Conservation (phyloP, 2,888 invertebrate species). For the Esperia sulphurella region DNA sequence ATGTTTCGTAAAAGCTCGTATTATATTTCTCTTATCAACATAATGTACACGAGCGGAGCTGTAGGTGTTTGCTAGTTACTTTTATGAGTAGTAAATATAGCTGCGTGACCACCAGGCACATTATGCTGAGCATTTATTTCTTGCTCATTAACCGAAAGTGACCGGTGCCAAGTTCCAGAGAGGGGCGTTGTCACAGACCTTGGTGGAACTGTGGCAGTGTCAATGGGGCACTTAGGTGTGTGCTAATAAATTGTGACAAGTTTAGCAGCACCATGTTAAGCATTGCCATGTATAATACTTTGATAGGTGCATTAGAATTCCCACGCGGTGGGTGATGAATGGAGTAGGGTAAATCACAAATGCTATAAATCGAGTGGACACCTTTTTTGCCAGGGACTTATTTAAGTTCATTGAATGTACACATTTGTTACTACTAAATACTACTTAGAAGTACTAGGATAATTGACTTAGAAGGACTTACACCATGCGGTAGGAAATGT, state of each 20-base stretch:
- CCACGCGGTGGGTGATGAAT: neutral
- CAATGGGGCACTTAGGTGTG: constrained; percentile 37
- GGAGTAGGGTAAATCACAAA: too few species aligned
- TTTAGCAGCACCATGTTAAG: constrained; percentile 7
- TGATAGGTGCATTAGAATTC: neutral
- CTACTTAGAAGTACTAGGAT: too few species aligned
- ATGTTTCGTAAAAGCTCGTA: too few species aligned
- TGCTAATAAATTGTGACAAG: constrained; percentile 34
- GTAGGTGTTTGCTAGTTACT: neutral
- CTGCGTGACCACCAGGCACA: neutral
- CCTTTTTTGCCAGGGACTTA: too few species aligned
- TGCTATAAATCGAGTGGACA: too few species aligned
- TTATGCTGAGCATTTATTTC: constrained; percentile 19
- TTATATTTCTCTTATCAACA: too few species aligned
- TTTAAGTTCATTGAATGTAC: too few species aligned
- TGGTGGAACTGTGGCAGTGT: constrained; percentile 38
- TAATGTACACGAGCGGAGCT: neutral
- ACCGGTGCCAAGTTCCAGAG: constrained; percentile 19
- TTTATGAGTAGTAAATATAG: neutral
- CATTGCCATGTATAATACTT: neutral
- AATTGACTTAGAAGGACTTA: too few species aligned
- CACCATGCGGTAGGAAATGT: too few species aligned
- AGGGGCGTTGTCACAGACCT: constrained; percentile 49
- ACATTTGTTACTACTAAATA: too few species aligned
- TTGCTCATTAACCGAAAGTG: constrained; percentile 47